Percentiles rank a stretch among this genome's conserved stretches.
Evolutionary conservation across 2,888 invertebrate species (phyloP).

Genomic region (Teleogryllus oceanicus): DNA sequence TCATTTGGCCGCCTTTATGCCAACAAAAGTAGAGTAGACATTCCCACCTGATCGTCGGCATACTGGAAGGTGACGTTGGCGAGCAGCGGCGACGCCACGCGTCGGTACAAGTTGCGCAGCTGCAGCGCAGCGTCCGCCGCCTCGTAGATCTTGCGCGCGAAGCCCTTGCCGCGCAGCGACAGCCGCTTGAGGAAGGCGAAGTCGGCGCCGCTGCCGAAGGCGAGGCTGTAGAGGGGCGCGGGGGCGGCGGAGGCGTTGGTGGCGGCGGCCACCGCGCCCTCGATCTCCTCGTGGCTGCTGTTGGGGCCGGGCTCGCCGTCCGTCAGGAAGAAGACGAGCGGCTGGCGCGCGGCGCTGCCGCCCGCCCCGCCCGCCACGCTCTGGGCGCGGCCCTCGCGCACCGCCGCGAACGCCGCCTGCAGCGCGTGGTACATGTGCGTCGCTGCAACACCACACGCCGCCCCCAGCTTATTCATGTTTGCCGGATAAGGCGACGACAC

Average conservation of each 20-base stretch:
- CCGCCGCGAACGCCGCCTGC: slow-evolving; percentile 54
- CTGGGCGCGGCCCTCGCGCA: slow-evolving; percentile 40
- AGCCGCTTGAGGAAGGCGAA: slow-evolving; percentile 63
- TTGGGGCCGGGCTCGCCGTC: slow-evolving; percentile 65
- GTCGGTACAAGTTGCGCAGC: slow-evolving; percentile 62
- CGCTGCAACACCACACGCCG: slow-evolving; percentile 45
- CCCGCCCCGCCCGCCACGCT: slow-evolving; percentile 43
- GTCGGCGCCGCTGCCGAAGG: slow-evolving; percentile 69
- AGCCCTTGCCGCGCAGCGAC: slow-evolving; percentile 62
- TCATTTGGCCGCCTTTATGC: too few species aligned
- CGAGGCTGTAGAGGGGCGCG: slow-evolving; percentile 58
- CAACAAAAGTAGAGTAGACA: too few species aligned
- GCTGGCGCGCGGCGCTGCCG: slow-evolving; percentile 46
- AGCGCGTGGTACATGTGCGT: slow-evolving; percentile 68
- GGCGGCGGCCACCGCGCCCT: slow-evolving; percentile 52
- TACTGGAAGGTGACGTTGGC: slow-evolving; percentile 64
- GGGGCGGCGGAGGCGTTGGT: slow-evolving; percentile 49
- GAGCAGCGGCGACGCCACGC: slow-evolving; percentile 66
- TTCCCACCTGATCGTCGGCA: slow-evolving; percentile 52
- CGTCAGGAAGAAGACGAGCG: slow-evolving; percentile 63
- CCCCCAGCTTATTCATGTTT: too few species aligned
- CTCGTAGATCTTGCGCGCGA: slow-evolving; percentile 68
- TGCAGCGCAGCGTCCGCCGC: slow-evolving; percentile 65
- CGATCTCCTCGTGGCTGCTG: slow-evolving; percentile 53
- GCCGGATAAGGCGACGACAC: too few species aligned